Base-by-base conservation (phyloP, 1,140 invertebrate genomes). In the Tetragonula clypearis region DNA sequence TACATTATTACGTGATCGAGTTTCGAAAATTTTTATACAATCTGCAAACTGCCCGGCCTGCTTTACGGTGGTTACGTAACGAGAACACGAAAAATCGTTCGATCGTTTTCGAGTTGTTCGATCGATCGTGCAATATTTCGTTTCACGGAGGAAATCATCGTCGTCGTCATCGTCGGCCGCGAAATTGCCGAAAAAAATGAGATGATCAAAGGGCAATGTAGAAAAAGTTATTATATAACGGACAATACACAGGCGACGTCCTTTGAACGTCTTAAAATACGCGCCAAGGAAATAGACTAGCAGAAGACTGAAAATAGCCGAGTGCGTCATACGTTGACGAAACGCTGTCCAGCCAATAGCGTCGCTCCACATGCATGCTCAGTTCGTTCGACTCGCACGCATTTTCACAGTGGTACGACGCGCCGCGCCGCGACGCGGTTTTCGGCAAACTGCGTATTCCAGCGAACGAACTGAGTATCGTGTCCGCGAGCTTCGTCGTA, bases 351-450 rank as follows among this genome's bases (percentile, higher is more conserved):
- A 82, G 84, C 94, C 94, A 95, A 95, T 95, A 81, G 90, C 87
- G 83, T 92, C n/a, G 92, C 87, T 94, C 94, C 94, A 95, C 94
- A 95, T 95, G 93, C 94, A 95, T 95, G 93, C 93, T 93, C 91
- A 85, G 21, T 77, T 74, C 73, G 75, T 78, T 66, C 56, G 77
- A 60, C 72, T 72, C 68, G 73, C 80, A 60, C 69, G 73, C 82
- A 71, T 78, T 84, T 83, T 60, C 56, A 62, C 41, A 82, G 53
- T 55, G 35, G 35, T 14, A 17, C 49, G 77, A 30, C 66, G 81
- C 82, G 83, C 76, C 15, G 21, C 8, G 21, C 2, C 53, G 77
- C 55, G 69, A 58, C 74, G 75, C 23, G 6, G 23, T 69, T 62
- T 41, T 69, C 21, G 9, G 19, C 23, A 66, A 81, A 75, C n/a